A percentile compares a stretch with the other conserved stretches of the same genome.
These are phyloP conservation scores for Cyphomyrus discorhynchus DNA, from an alignment of 2,113 vertebrate genomes.

Conservation along the genomic window DNA sequence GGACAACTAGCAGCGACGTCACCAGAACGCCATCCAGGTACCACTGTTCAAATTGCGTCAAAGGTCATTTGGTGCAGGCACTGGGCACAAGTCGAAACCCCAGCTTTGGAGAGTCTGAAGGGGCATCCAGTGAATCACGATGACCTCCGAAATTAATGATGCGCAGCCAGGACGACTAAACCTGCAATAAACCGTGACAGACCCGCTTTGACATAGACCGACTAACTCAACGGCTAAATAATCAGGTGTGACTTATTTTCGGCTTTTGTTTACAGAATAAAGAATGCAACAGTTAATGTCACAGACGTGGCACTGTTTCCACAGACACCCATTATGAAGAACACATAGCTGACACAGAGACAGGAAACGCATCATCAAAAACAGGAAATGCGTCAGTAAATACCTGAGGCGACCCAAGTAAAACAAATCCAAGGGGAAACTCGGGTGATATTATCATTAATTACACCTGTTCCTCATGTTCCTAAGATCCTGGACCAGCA, in stretches of 20 bases:
- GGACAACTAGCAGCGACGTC: not conserved
- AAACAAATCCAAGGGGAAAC: not conserved
- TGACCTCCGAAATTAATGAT: not conserved
- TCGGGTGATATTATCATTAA: not conserved
- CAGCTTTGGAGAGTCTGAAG: not conserved
- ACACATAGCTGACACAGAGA: not conserved
- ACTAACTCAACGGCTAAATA: not conserved
- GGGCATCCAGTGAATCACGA: not conserved
- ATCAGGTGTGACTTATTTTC: not conserved
- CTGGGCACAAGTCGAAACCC: not conserved
- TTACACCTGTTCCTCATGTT: not conserved
- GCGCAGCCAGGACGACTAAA: not conserved
- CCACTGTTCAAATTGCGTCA: not conserved
- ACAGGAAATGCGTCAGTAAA: not conserved
- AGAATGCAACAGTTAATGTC: not conserved
- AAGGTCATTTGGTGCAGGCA: not conserved
- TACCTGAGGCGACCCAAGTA: not conserved
- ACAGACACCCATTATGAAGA: not conserved
- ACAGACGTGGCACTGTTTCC: not conserved
- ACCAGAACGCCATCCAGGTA: not conserved
- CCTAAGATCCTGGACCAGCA: not conserved
- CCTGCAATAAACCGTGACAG: not conserved
- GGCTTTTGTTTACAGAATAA: not conserved
- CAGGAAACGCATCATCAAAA: not conserved
- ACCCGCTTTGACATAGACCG: not conserved